These are phyloP conservation scores for Marcusenius ussheri DNA, from an alignment of 2,113 vertebrate species.

Conservation along the genomic window DNA sequence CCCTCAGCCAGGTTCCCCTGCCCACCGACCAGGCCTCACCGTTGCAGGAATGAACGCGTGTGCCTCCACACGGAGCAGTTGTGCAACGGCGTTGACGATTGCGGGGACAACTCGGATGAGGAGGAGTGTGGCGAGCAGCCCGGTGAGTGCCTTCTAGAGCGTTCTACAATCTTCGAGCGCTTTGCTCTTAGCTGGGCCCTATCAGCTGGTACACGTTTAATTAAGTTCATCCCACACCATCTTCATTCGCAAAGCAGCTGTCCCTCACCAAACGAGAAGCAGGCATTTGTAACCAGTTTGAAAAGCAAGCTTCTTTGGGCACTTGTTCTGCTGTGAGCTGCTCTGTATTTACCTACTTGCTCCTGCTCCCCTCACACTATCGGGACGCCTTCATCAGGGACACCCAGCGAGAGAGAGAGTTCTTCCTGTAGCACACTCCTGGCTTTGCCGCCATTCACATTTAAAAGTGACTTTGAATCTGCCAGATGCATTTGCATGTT, in stretches of 20 bases:
- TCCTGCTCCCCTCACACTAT: neutral
- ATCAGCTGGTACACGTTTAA: neutral
- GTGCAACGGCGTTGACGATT: slow-evolving; percentile 72
- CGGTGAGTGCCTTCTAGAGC: neutral
- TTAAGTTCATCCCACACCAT: neutral
- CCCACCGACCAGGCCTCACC: slow-evolving; percentile 64
- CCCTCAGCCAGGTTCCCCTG: slow-evolving; percentile 67
- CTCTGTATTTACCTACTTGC: neutral
- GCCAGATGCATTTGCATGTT: neutral
- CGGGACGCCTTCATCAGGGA: neutral
- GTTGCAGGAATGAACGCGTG: slow-evolving; percentile 69
- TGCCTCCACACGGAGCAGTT: slow-evolving; percentile 65
- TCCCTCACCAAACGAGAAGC: neutral
- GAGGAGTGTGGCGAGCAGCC: slow-evolving; percentile 62
- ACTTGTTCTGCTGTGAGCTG: neutral
- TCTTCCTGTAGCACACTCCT: neutral
- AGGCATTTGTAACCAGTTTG: neutral
- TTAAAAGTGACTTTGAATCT: neutral
- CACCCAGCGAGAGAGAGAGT: neutral
- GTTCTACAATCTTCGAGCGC: neutral
- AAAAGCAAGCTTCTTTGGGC: neutral
- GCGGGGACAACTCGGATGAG: slow-evolving; percentile 77
- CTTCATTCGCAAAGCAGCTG: neutral
- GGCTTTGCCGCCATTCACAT: neutral
- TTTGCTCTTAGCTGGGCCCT: neutral